These are phyloP conservation scores for Eueides isabella DNA, from an alignment of 1,140 invertebrate species.

Conservation along the genomic window DNA sequence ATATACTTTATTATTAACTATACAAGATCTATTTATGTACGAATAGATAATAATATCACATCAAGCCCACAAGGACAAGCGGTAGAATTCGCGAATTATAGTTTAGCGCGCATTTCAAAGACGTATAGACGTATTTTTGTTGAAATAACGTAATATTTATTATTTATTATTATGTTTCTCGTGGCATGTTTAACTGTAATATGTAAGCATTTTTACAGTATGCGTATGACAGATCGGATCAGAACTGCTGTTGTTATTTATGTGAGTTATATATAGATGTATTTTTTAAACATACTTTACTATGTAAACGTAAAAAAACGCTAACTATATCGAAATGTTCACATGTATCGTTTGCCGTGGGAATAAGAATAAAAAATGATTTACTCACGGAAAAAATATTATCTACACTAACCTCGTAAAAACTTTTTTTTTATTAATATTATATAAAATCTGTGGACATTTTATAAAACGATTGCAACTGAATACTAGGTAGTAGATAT, in stretches of 20 bases:
- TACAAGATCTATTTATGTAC: background rate
- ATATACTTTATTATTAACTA: background rate
- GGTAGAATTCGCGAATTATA: background rate
- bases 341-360: background rate
- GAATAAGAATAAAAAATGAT: background rate
- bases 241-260: background rate
- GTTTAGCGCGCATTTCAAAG: background rate
- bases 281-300: background rate
- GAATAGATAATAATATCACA: background rate
- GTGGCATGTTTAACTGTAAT: background rate
- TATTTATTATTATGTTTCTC: background rate
- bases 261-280: background rate
- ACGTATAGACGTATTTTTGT: background rate
- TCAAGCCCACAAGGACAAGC: conserved; percentile 5
- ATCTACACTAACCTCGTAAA: too few species aligned
- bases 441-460: background rate
- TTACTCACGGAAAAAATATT: too few species aligned
- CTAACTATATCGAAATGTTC: too few species aligned
- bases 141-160: background rate
- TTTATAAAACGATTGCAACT: background rate
- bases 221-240: background rate
- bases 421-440: background rate
- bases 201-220: background rate
- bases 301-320: background rate
- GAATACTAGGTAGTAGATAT: background rate